phyloP scores from a whole-genome alignment of 2,113 vertebrate species.

The Aegithalos caudatus region DNA sequence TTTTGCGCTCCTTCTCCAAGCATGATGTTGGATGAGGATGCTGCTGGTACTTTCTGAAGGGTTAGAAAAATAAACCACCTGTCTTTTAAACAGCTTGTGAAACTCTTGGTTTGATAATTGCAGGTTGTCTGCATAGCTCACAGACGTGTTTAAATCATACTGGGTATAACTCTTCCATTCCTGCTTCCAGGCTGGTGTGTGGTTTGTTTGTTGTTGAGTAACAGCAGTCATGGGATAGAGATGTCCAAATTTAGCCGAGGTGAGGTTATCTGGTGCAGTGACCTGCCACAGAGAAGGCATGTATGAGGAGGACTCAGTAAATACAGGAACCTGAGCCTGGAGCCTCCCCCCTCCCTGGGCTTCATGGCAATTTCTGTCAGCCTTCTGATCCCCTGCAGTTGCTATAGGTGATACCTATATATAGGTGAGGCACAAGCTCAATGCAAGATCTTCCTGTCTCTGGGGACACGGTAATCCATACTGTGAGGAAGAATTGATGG shows the following conservation, averaged over 20 bases:
- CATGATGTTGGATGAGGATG: accelerated
- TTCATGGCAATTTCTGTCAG: not conserved
- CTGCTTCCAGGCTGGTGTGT: not conserved
- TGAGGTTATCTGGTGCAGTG: not conserved
- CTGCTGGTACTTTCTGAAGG: not conserved
- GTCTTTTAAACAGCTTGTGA: not conserved
- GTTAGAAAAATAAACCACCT: not conserved
- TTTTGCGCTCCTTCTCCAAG: not conserved
- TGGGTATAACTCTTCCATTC: not conserved
- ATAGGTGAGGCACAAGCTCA: not conserved
- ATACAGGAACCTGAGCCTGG: not conserved
- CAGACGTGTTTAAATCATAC: not conserved
- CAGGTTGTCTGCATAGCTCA: not conserved
- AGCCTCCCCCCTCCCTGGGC: not conserved
- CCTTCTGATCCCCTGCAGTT: not conserved
- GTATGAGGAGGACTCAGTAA: not conserved
- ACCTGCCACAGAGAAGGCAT: not conserved
- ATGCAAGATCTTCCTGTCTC: accelerated
- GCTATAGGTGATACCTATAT: not conserved
- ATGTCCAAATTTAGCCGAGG: not conserved
- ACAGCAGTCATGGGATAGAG: not conserved
- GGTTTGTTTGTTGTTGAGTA: not conserved
- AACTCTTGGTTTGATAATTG: not conserved
- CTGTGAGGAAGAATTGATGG: not conserved
- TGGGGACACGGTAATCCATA: not conserved